Conservation (phyloP, 2,113 vertebrate genomes). For the Oryzias curvinotus region DNA sequence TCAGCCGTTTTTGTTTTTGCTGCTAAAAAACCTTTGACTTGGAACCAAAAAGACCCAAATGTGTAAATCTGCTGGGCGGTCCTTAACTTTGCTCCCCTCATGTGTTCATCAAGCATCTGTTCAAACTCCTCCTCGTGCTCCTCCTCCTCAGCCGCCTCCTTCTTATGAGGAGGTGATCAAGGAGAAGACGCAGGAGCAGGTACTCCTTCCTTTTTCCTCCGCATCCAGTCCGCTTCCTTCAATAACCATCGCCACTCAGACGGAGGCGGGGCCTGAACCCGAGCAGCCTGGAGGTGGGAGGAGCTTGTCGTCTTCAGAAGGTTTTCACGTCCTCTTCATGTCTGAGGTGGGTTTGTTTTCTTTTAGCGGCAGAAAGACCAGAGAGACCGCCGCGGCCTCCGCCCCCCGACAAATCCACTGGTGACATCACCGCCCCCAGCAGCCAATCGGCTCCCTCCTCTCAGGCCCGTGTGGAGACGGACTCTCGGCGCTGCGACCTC, state of each 20-base stretch:
- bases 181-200: conserved; percentile 93
- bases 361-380: conserved; percentile 64
- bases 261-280: conserved; percentile 78
- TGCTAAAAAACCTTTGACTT: no score
- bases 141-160: conserved; percentile 84
- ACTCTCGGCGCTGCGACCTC: conserved; percentile 45
- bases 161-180: conserved; percentile 97
- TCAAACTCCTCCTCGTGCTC: background rate
- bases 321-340: background rate
- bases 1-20: no score
- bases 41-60: no score
- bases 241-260: conserved; percentile 91
- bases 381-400: conserved; percentile 82
- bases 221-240: conserved; percentile 64
- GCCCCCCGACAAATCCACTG: conserved; percentile 29
- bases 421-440: conserved; percentile 14
- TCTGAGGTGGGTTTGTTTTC: conserved; percentile 1
- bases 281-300: conserved; percentile 34
- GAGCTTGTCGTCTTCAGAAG: no score
- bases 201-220: conserved; percentile 64
- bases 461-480: no score
- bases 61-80: no score
- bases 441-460: conserved; percentile 10
- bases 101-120: no score
- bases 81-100: no score